These are phyloP conservation scores for Eolophus roseicapilla DNA, from an alignment of 2,113 vertebrate genomes.

Conservation along the genomic window DNA sequence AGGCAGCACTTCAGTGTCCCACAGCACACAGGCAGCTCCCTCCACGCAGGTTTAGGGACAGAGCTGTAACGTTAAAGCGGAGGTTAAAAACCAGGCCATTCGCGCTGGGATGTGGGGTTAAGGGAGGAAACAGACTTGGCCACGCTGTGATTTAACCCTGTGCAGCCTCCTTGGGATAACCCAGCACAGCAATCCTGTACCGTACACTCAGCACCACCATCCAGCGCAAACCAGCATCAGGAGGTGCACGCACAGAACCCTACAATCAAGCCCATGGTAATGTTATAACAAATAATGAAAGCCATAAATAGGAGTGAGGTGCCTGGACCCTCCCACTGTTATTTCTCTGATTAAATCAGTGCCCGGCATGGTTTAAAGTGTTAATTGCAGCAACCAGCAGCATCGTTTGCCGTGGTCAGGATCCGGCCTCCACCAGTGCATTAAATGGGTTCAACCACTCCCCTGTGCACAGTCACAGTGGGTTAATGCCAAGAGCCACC, in stretches of 20 bases:
- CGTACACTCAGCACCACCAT: fast-evolving
- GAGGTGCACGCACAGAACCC: not conserved
- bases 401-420: fast-evolving
- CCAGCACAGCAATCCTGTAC: not conserved
- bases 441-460: not conserved
- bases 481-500: not conserved
- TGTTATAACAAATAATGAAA: not conserved
- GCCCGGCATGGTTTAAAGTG: not conserved
- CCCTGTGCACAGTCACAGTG: fast-evolving
- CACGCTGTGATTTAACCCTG: not conserved
- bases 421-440: fast-evolving
- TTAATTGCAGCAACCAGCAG: not conserved
- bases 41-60: fast-evolving
- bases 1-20: not conserved
- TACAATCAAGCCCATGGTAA: not conserved
- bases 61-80: not conserved
- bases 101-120: not conserved
- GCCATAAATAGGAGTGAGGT: not conserved
- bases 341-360: not conserved
- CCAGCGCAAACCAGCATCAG: fast-evolving
- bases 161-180: not conserved
- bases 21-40: not conserved
- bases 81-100: not conserved
- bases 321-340: not conserved
- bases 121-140: not conserved